Conservation (phyloP, 2,888 invertebrate species). For the Cantharis lateralis region DNA sequence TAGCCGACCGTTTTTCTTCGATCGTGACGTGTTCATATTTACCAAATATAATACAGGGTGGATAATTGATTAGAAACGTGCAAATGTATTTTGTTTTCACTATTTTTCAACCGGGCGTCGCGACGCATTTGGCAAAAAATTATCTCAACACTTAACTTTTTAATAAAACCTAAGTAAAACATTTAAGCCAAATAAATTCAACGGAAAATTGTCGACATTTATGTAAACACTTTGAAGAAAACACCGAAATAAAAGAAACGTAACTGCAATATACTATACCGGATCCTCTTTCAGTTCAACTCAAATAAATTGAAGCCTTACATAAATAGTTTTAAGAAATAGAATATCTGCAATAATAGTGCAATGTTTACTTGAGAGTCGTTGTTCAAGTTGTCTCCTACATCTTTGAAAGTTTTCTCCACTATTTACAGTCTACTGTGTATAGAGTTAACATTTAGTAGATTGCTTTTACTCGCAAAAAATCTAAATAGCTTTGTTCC, state of each 20-base stretch:
- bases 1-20: not conserved
- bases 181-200: not conserved
- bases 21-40: not conserved
- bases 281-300: conserved; percentile 17
- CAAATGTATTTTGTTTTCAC: no score
- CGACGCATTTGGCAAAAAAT: not conserved
- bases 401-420: conserved; percentile 21
- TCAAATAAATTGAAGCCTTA: conserved; percentile 23
- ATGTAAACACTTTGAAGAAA: conserved; percentile 4
- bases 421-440: conserved; percentile 18
- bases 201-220: not conserved
- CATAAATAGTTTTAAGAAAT: conserved; percentile 23
- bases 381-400: conserved; percentile 23
- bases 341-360: conserved; percentile 22
- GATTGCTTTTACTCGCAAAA: conserved; percentile 8
- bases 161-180: not conserved
- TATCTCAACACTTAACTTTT: not conserved
- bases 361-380: conserved; percentile 27
- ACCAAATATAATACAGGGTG: not conserved
- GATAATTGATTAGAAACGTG: not conserved
- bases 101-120: no score
- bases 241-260: conserved; percentile 6
- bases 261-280: conserved; percentile 3
- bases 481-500: not conserved
- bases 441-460: conserved; percentile 13